These are phyloP conservation scores for Formica exsecta DNA, from an alignment of 1,140 invertebrate genomes.

Conservation along the genomic window DNA sequence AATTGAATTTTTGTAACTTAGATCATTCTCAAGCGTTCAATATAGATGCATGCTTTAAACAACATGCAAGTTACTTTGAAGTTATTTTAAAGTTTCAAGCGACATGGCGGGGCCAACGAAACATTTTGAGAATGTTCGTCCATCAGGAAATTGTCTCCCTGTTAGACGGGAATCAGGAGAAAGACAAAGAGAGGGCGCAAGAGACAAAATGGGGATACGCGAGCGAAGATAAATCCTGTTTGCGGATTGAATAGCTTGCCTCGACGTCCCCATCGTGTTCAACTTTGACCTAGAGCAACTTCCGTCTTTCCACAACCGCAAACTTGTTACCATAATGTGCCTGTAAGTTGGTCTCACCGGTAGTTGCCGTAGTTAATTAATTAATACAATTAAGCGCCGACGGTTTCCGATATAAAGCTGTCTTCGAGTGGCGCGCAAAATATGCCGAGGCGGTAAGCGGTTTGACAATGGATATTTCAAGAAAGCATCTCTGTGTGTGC, in stretches of 20 bases:
- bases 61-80: neutral
- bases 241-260: conserved; percentile 61
- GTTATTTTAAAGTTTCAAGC: conserved; percentile 20
- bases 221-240: conserved; percentile 60
- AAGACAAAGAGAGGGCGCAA: conserved; percentile 46
- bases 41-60: neutral
- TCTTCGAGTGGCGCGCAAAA: conserved; percentile 32
- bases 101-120: neutral
- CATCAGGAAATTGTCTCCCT: conserved; percentile 50
- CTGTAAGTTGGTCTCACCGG: conserved; percentile 56
- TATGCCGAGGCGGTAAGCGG: neutral
- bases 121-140: conserved; percentile 30
- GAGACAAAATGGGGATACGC: conserved; percentile 55
- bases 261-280: conserved; percentile 59
- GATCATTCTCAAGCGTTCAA: neutral
- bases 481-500: conserved; percentile 39
- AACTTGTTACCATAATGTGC: conserved; percentile 63
- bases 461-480: conserved; percentile 45
- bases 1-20: neutral
- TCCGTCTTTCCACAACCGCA: conserved; percentile 62
- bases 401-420: conserved; percentile 57
- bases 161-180: conserved; percentile 43
- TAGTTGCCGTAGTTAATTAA: conserved; percentile 57
- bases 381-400: conserved; percentile 57
- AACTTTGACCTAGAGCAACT: conserved; percentile 65